Base-by-base conservation (phyloP, 2,888 invertebrate species). In the Margaritifera margaritifera region DNA sequence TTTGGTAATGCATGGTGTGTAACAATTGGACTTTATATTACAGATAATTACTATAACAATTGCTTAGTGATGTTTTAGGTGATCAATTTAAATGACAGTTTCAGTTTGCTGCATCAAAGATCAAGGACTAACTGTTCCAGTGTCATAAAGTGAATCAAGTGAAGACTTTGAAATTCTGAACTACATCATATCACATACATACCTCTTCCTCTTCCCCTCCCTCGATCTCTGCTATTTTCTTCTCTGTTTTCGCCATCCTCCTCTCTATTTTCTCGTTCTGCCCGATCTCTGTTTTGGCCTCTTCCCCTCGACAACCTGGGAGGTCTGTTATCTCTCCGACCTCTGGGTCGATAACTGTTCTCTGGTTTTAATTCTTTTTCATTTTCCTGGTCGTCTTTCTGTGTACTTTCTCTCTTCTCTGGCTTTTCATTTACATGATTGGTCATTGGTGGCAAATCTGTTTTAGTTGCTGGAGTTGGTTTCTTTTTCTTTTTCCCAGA, bases 401-500 rank as follows among this genome's bases (percentile, higher is more conserved):
- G 74, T 54, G 62, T 69, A 42, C 68, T 70, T 55, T 82, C 81
- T 27, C 71, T 69, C 71, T 79, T 76, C 25, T 82, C 80, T 25
- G 75, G 66, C 68, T 81, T 80, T 18, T 74, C 77, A 51, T 82
- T 78, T 52, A 77, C 69, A 68, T 81, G 76, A 65, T 81, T 80
- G 59, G 77, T 71, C 22, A 64, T 61, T 18, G 73, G 65, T 31
- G 73, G 68, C 27, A 71, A 67, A 15, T 72, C 31, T 8, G 72
- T 59, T 19, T 76, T 71, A 59, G 74, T 56, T 56, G 80, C 76
- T 61, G 74, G 69, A 25, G 75, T 65, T 52, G 72, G 77, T 70
- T 82, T 82, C 71, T 87, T 87, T 62, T 83, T 84, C 77, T 86
- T 86, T 69, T 84, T 85, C 15, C 84, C 84, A 60, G 84, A 78